A percentile compares a stretch with the other conserved stretches of the same genome.
These are phyloP conservation scores for Spodoptera litura DNA, from an alignment of 1,140 invertebrate genomes.

Conservation along the genomic window DNA sequence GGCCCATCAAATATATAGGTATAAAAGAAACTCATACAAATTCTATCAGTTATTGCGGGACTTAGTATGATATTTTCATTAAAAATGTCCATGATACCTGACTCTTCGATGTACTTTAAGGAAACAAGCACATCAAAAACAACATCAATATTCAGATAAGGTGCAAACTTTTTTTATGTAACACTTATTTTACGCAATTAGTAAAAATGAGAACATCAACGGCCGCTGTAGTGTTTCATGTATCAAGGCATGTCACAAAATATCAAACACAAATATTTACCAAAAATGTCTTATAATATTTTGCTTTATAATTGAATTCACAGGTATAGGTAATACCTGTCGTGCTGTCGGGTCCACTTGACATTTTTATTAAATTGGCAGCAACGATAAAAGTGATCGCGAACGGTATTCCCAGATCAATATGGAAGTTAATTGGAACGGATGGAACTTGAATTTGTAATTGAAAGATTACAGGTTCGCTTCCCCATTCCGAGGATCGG, in stretches of 20 bases:
- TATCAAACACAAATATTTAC: neutral
- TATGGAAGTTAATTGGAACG: slow-evolving; percentile 73
- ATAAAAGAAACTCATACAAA: no score
- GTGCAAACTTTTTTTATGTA: no score
- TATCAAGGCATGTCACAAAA: neutral
- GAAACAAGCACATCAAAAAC: no score
- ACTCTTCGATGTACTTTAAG: no score
- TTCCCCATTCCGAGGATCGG: slow-evolving; percentile 57
- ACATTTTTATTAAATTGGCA: slow-evolving; percentile 64
- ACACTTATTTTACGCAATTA: no score
- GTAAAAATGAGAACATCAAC: no score
- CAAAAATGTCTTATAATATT: slow-evolving; percentile 2
- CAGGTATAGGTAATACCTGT: slow-evolving; percentile 18
- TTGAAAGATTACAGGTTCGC: slow-evolving; percentile 73
- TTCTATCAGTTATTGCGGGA: no score
- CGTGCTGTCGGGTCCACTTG: slow-evolving; percentile 49
- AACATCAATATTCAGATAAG: no score
- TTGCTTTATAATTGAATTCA: slow-evolving; percentile 31
- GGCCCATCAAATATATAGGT: no score
- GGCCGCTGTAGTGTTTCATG: no score
- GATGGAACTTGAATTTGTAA: slow-evolving; percentile 75
- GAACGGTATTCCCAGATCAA: slow-evolving; percentile 61
- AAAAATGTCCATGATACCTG: no score
- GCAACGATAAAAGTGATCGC: slow-evolving; percentile 53
- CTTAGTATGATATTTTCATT: no score